phyloP scores from a whole-genome alignment of 2,888 invertebrate species.

The Drosophila fungiperda region DNA sequence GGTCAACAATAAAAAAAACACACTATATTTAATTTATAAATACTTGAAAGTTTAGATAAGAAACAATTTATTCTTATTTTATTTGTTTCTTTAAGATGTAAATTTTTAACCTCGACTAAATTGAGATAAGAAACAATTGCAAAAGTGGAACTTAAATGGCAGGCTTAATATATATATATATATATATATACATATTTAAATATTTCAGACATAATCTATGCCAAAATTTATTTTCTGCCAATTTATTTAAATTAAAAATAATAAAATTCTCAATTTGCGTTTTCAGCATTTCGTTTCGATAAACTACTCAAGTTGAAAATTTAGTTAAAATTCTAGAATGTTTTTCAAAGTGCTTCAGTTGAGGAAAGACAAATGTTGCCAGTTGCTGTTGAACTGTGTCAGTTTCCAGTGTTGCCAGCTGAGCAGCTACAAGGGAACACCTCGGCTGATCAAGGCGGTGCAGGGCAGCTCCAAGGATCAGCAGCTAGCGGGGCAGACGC shows the following conservation, averaged over 20 bases:
- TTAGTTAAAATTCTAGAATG: constrained; percentile 16
- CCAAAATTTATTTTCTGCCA: not conserved
- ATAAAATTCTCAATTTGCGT: not conserved
- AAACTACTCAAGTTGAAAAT: not conserved
- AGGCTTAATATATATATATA: not conserved
- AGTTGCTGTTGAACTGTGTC: not conserved
- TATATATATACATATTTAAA: not conserved
- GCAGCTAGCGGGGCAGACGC: not conserved
- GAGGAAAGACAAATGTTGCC: not conserved
- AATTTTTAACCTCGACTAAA: not conserved
- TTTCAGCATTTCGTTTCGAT: not conserved
- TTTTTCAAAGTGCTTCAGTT: constrained; percentile 6
- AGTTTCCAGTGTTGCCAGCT: constrained; percentile 5
- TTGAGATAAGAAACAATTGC: not conserved
- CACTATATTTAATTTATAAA: not conserved
- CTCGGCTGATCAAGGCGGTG: constrained; percentile 58
- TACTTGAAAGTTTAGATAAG: not conserved
- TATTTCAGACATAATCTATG: no score
- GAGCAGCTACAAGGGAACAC: not conserved
- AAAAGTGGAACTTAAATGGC: not conserved
- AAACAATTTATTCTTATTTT: not conserved
- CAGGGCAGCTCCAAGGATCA: constrained; percentile 56
- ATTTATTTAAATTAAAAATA: not conserved
- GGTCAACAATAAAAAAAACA: not conserved
- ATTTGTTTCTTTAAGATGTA: not conserved